Percentiles rank a stretch among this genome's conserved stretches.
These are phyloP conservation scores for Austrolebias charrua DNA, from an alignment of 2,797 vertebrate genomes.

Conservation along the genomic window DNA sequence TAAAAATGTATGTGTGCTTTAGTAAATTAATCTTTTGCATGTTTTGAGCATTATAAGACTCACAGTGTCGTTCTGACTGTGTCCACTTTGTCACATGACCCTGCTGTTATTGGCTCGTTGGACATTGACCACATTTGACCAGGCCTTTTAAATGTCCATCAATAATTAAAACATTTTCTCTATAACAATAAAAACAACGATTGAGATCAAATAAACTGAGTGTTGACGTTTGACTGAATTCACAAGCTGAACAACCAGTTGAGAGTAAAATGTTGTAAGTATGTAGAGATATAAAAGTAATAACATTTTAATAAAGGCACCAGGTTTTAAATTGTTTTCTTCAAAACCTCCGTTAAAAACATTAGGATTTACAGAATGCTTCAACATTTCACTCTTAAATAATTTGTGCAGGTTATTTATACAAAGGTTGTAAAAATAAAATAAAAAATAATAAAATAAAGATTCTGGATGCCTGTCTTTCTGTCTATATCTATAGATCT, in stretches of 20 bases:
- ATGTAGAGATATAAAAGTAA: too few species aligned
- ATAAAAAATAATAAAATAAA: too few species aligned
- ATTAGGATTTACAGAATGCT: too few species aligned
- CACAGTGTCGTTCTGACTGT: conserved; percentile 1
- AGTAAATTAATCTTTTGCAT: too few species aligned
- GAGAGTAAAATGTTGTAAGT: background rate
- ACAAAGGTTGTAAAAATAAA: background rate
- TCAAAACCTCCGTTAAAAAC: background rate
- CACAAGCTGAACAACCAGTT: background rate
- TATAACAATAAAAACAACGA: background rate
- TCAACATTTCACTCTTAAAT: background rate
- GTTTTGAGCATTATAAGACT: background rate
- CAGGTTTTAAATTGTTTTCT: background rate
- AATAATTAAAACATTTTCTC: background rate
- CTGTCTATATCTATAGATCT: too few species aligned
- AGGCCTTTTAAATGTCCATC: background rate
- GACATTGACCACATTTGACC: too few species aligned
- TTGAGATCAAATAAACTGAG: too few species aligned
- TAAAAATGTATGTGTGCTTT: too few species aligned
- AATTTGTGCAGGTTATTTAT: background rate
- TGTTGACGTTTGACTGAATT: background rate
- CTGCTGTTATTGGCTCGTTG: background rate
- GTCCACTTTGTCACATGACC: background rate
- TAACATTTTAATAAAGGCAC: too few species aligned
- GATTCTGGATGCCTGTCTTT: too few species aligned